These are phyloP conservation scores for Drosophila nasuta DNA, from an alignment of 1,140 invertebrate genomes.

Conservation along the genomic window DNA sequence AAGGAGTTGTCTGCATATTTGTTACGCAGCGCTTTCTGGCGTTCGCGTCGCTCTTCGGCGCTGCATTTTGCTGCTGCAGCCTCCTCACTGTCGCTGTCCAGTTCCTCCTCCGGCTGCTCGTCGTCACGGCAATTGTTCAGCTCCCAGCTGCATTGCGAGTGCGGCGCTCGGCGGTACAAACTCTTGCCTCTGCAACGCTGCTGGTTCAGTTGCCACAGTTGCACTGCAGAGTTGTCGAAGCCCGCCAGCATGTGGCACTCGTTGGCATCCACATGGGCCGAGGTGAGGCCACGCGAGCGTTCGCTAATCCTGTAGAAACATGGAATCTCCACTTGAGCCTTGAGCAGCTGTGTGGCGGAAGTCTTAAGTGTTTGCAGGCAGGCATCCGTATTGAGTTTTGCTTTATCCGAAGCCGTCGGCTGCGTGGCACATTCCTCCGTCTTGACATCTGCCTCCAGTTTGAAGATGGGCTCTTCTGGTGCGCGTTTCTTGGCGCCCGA, in stretches of 20 bases:
- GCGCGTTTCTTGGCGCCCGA: conserved; percentile 53
- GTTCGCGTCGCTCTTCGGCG: conserved; percentile 45
- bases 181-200: conserved; percentile 69
- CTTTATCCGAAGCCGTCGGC: conserved; percentile 7
- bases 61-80: conserved; percentile 32
- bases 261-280: conserved; percentile 63
- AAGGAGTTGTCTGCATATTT: conserved; percentile 77
- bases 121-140: conserved; percentile 67
- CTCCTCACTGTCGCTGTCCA: conserved; percentile 37
- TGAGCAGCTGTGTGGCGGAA: conserved; percentile 60
- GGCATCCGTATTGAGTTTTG: conserved; percentile 48
- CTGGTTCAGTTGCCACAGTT: conserved; percentile 82
- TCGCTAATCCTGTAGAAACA: conserved; percentile 71
- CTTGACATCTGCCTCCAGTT: conserved; percentile 60
- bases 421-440: conserved; percentile 32
- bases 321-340: conserved; percentile 64
- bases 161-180: conserved; percentile 60
- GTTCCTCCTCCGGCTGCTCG: conserved; percentile 49
- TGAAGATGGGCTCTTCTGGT: conserved; percentile 61
- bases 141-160: conserved; percentile 74
- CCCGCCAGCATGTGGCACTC: conserved; percentile 81
- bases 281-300: conserved; percentile 63
- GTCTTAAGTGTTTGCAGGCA: conserved; percentile 60
- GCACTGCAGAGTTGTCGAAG: conserved; percentile 76
- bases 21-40: conserved; percentile 39